Conservation (phyloP, 92 coral and sea anemone genomes). For the Blastomussa wellsi region DNA sequence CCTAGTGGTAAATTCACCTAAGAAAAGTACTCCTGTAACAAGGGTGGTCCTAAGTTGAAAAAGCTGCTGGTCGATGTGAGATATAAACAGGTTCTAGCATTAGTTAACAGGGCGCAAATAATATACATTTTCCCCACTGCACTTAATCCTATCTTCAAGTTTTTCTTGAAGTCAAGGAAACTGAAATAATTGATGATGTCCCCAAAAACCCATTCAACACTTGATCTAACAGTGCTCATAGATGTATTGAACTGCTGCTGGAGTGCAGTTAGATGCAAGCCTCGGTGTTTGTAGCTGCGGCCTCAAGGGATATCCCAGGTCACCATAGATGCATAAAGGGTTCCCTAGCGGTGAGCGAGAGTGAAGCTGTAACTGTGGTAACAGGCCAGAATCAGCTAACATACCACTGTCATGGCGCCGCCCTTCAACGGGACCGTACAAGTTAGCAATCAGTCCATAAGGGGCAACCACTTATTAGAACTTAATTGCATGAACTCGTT, state of each 20-base stretch:
- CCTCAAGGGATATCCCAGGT: slow-evolving; percentile 43
- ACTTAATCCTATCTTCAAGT: slow-evolving; percentile 41
- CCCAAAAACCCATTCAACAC: slow-evolving; percentile 49
- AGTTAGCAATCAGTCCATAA: slow-evolving; percentile 38
- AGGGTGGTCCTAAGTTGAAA: too few species aligned
- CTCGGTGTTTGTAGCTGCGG: slow-evolving; percentile 48
- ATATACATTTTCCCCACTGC: slow-evolving; percentile 40
- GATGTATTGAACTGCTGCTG: slow-evolving; percentile 41
- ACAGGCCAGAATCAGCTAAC: slow-evolving; percentile 37
- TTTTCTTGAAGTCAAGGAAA: slow-evolving; percentile 46
- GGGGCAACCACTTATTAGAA: slow-evolving; percentile 42
- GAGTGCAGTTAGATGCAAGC: slow-evolving; percentile 24
- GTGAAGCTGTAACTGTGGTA: slow-evolving; percentile 26
- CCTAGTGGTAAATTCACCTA: slow-evolving; percentile 7
- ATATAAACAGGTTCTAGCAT: slow-evolving; percentile 49
- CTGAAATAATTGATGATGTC: slow-evolving; percentile 42
- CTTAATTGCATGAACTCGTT: slow-evolving; percentile 29
- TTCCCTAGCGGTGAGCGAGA: slow-evolving; percentile 25
- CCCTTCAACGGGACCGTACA: too few species aligned
- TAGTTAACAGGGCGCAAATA: slow-evolving; percentile 20
- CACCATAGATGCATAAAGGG: slow-evolving; percentile 54
- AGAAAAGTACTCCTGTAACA: slow-evolving; percentile 23
- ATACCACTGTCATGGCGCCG: slow-evolving; percentile 49
- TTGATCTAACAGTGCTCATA: slow-evolving; percentile 35
- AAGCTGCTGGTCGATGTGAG: slow-evolving; percentile 1